These are phyloP conservation scores for Hippolais icterina DNA, from an alignment of 2,113 vertebrate genomes.

Conservation along the genomic window DNA sequence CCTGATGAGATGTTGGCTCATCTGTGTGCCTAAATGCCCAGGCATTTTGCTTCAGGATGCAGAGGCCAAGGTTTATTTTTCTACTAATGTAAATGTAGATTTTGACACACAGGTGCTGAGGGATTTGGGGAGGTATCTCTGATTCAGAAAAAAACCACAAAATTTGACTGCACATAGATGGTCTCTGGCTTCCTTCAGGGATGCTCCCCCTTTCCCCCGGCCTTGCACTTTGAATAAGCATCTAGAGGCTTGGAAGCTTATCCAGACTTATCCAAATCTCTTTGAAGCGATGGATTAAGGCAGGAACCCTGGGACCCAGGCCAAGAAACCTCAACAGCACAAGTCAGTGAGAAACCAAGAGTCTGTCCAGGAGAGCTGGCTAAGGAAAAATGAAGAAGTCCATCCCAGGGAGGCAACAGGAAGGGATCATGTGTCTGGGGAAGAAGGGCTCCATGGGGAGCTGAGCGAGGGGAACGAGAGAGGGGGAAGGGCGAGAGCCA, in stretches of 20 bases:
- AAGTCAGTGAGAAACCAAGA: slow-evolving; percentile 53
- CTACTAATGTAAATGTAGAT: not conserved
- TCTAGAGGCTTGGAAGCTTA: slow-evolving; percentile 61
- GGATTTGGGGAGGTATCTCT: not conserved
- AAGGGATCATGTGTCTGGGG: slow-evolving; percentile 25
- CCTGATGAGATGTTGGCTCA: not conserved
- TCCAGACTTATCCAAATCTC: slow-evolving; percentile 58
- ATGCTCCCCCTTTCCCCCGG: slow-evolving; percentile 6
- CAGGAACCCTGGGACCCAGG: slow-evolving; percentile 54
- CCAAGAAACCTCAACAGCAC: slow-evolving; percentile 53
- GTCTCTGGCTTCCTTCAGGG: slow-evolving; percentile 54
- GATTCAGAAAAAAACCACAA: not conserved
- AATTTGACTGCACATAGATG: not conserved
- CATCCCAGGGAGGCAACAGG: slow-evolving; percentile 26
- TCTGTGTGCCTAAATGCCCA: not conserved
- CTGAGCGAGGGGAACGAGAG: not conserved
- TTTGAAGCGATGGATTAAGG: slow-evolving; percentile 67
- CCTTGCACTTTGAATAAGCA: slow-evolving; percentile 19
- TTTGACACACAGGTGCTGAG: slow-evolving; percentile 19
- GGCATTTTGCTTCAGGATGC: not conserved
- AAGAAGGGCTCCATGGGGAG: not conserved
- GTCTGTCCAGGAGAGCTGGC: slow-evolving; percentile 49
- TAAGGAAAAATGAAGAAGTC: slow-evolving; percentile 40
- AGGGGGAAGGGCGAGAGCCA: accelerated
- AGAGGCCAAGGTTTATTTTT: not conserved